Base-by-base conservation (phyloP, 1,140 invertebrate genomes). In the Aphelinus atriplicis region DNA sequence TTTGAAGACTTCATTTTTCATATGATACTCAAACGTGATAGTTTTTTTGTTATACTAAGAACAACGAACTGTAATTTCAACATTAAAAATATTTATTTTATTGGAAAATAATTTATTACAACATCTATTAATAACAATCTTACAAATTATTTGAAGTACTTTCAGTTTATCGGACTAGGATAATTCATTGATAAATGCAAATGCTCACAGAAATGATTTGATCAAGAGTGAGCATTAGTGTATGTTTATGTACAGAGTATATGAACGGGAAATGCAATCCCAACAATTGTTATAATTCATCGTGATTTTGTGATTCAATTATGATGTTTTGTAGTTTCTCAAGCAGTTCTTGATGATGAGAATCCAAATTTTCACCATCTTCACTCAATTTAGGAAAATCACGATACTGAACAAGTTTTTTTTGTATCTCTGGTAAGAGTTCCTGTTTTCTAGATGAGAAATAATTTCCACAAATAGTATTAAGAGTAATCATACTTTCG, bases 401-500 rank as follows among this genome's bases (percentile, higher is more conserved):
- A 26, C 78, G 43, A 76, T 83, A 82, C 43, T 77, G 77, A 1
- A 68, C 65, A 26, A 81, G 51, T 46, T 83, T 75, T 58, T 75
- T 74, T n/a, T 81, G 71, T 42, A 87, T 70, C 64, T 79, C 67
- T 2, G 71, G 57, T 47, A 84, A 48, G n/a, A 87, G 70, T 4
- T 72, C 60, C 7, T 79, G 47, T 64, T 77, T 80, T 3, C 71
- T 77, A 1, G 78, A 70, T 3, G 65, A 42, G 57, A 83, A 84
- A 4, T 84, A 81, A 9, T 66, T 26, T 72, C 78, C 81, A 66
- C 85, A 87, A 56, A 84, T 79, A 50, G 71, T 64, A 73, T 76
- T 78, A 7, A 83, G n/a, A 1, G 72, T 81, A 1, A 83, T 79
- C 80, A 87, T 82, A 57, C 85, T 86, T 46, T 88, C 84, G 45